phyloP scores from a whole-genome alignment of 2,888 invertebrate genomes.

The Charanyca ferruginea region DNA sequence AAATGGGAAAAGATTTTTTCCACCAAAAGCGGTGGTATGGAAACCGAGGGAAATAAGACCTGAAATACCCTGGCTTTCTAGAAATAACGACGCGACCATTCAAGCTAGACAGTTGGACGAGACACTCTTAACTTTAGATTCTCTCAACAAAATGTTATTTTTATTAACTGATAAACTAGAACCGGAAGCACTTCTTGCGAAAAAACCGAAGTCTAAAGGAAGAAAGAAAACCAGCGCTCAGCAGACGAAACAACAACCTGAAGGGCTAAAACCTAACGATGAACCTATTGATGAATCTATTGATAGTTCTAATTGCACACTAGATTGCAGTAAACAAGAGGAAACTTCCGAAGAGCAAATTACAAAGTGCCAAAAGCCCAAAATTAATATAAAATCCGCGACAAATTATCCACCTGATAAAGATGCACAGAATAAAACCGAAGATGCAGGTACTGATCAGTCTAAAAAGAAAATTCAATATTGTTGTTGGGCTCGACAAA shows the following conservation, averaged over 20 bases:
- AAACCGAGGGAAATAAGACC: slow-evolving; percentile 30
- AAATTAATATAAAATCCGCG: slow-evolving; percentile 34
- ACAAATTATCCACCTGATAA: slow-evolving; percentile 15
- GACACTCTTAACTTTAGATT: slow-evolving; percentile 74
- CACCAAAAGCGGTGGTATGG: slow-evolving; percentile 29
- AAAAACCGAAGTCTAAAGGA: slow-evolving; percentile 33
- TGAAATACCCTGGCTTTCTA: slow-evolving; percentile 52
- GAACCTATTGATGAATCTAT: background rate
- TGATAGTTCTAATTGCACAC: too few species aligned
- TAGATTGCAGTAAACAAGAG: background rate
- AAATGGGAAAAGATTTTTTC: slow-evolving; percentile 10
- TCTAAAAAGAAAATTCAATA: slow-evolving; percentile 42
- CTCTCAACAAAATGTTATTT: slow-evolving; percentile 81
- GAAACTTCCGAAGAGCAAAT: background rate
- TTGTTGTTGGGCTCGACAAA: slow-evolving; percentile 78
- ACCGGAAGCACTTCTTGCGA: slow-evolving; percentile 30
- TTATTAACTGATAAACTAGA: slow-evolving; percentile 58
- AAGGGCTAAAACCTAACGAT: background rate
- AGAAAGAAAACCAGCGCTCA: slow-evolving; percentile 3
- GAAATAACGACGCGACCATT: background rate
- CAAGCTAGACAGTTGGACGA: slow-evolving; percentile 40
- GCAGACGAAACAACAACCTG: background rate
- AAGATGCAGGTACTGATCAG: background rate
- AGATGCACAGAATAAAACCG: slow-evolving; percentile 2
- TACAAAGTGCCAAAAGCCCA: slow-evolving; percentile 29